Base-by-base conservation (phyloP, 2,113 vertebrate genomes). In the Trogon surrucura region DNA sequence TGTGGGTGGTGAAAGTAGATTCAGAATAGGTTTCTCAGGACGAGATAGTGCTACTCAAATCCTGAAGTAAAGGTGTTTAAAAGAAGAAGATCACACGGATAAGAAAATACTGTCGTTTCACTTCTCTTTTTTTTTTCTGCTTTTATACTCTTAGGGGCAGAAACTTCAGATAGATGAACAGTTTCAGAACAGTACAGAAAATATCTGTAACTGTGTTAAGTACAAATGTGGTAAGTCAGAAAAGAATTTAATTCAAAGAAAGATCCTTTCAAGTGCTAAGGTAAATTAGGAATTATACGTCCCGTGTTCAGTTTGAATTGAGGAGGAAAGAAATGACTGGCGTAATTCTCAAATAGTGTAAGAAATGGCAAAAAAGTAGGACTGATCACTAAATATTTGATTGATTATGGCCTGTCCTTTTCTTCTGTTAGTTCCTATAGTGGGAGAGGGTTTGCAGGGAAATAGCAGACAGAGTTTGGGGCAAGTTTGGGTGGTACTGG, bases 181-280 rank as follows among this genome's bases (percentile, higher is more conserved):
- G 48, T 99, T 98, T 95, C 94, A 98, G 93, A 97, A 97, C 29
- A 98, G 98, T 60, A 94, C 96, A 44, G 98, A 98, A 95, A 99
- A 99, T 89, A 96, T 97, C 83, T 99, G 99, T 73, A 98, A 98
- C 97, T 99, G 99, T 57, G 98, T 98, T 71, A 98, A 98, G 92
- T 99, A 99, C 58, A 98, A 98, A 93, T 99, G 99, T 80, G 98
- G 99, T 99, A 96, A 98, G 99, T 96, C 47, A 77, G 57, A 79
- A 88, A 91, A 88, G 1, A 69, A 66, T 64, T 62, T 48, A 45
- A 54, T 65, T 93, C 10, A 34, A 80, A 95, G 13, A 91, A 62
- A 75, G 57, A 57, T 2, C 11, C 4, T 80, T 77, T 83, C 27
- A 20, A 89, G 36, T 61, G 8, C 64, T 56, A 47, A 72, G 27